Evolutionary conservation across 2,888 invertebrate genomes (phyloP).

Genomic region (Cryptus armator): DNA sequence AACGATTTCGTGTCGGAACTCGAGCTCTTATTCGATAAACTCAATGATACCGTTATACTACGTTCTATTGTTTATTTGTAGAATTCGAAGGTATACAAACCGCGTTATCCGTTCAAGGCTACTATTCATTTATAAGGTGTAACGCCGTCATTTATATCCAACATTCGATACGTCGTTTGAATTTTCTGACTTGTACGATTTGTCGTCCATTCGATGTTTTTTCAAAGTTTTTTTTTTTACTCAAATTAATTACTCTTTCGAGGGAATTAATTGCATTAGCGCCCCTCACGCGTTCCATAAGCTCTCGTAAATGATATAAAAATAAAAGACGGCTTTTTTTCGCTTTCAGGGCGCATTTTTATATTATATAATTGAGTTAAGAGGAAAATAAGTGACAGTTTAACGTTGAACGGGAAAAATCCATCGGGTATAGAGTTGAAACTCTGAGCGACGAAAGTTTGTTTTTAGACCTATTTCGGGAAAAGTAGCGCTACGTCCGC

Average conservation of each 20-base stretch:
- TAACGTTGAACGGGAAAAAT: too few relatives aligned
- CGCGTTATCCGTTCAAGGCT: not conserved
- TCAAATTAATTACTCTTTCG: not conserved
- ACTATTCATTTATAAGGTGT: not conserved
- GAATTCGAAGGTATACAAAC: not conserved
- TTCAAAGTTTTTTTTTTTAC: not conserved
- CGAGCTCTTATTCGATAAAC: not conserved
- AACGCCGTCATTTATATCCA: not conserved
- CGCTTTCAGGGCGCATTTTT: too few relatives aligned
- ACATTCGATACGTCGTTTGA: not conserved
- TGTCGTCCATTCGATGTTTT: not conserved
- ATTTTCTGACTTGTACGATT: not conserved
- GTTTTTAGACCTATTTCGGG: too few relatives aligned
- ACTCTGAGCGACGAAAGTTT: too few relatives aligned
- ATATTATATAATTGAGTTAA: too few relatives aligned
- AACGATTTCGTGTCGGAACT: slow-evolving; percentile 3
- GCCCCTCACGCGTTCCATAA: not conserved
- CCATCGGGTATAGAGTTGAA: too few relatives aligned
- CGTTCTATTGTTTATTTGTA: not conserved
- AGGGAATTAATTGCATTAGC: not conserved
- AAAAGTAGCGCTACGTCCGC: too few relatives aligned
- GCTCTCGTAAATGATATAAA: not conserved
- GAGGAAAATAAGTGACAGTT: too few relatives aligned
- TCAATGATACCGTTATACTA: not conserved
- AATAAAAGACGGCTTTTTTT: not conserved